Evolutionary conservation across 2,888 invertebrate species (phyloP).

Genomic region (Pristionchus entomophagus): DNA sequence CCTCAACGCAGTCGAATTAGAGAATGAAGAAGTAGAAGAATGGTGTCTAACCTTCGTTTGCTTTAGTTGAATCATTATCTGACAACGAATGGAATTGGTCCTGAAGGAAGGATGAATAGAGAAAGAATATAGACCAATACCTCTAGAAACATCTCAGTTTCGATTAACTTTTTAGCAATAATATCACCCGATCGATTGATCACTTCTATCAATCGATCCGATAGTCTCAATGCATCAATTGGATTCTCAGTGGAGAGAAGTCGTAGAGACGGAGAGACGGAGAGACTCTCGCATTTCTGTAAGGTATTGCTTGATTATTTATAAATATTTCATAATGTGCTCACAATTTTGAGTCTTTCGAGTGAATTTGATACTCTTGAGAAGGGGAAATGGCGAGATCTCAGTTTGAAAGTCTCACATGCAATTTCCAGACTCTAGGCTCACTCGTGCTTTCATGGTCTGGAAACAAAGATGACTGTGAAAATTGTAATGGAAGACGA

Average conservation of each 20-base stretch:
- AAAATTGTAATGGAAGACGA: neutral
- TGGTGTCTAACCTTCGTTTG: neutral
- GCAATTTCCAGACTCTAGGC: neutral
- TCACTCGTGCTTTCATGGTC: neutral
- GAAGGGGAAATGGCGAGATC: neutral
- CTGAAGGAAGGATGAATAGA: neutral
- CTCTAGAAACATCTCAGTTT: neutral
- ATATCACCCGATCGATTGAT: neutral
- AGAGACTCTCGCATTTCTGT: neutral
- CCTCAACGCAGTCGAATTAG: neutral
- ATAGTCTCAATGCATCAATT: neutral
- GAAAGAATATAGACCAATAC: neutral
- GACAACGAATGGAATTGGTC: neutral
- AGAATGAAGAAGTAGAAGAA: neutral
- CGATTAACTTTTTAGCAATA: neutral
- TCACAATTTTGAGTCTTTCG: conserved; percentile 5
- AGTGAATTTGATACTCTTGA: neutral
- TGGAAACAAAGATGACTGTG: neutral
- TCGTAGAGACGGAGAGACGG: neutral
- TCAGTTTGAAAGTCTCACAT: neutral
- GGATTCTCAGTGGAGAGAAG: neutral
- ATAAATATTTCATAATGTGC: too few relatives aligned
- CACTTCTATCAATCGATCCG: conserved; percentile 3
- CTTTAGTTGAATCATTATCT: neutral
- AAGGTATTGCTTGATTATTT: neutral